phyloP scores from a whole-genome alignment of 2,888 invertebrate genomes.

The Diarsia mendica region DNA sequence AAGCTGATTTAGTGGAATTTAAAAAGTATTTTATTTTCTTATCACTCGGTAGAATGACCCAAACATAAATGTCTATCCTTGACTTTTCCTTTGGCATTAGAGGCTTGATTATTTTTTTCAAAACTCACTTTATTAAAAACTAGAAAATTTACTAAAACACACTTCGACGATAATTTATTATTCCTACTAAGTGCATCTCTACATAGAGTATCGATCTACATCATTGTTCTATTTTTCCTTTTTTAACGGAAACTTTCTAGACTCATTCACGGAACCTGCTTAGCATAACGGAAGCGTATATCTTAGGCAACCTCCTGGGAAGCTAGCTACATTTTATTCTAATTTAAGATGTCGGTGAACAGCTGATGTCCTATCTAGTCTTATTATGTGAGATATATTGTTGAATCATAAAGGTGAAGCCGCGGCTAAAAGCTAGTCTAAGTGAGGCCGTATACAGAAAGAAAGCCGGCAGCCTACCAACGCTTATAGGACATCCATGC shows the following conservation, averaged over 20 bases:
- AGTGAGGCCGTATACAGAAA: too few species aligned
- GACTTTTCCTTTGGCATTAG: background rate
- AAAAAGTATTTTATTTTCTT: too few species aligned
- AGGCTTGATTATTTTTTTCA: background rate
- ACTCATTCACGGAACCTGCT: background rate
- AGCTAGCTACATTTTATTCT: background rate
- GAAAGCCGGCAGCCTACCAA: too few species aligned
- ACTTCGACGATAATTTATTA: background rate
- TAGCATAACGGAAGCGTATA: background rate
- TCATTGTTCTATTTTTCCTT: background rate
- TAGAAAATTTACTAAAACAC: background rate
- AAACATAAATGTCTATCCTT: background rate
- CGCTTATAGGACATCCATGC: too few species aligned
- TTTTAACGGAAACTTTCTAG: slow-evolving; percentile 1
- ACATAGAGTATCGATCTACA: slow-evolving; percentile 5
- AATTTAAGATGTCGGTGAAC: background rate
- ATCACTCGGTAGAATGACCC: too few species aligned
- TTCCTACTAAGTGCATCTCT: background rate
- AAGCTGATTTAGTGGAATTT: too few species aligned
- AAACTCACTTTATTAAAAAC: background rate
- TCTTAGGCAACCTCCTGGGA: slow-evolving; percentile 8
- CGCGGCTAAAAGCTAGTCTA: too few species aligned
- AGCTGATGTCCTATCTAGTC: background rate
- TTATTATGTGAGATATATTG: background rate
- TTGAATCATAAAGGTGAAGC: too few species aligned